A percentile compares a stretch with the other conserved stretches of the same genome.
Conservation (phyloP, 1,140 invertebrate genomes). For the Maconellicoccus hirsutus region DNA sequence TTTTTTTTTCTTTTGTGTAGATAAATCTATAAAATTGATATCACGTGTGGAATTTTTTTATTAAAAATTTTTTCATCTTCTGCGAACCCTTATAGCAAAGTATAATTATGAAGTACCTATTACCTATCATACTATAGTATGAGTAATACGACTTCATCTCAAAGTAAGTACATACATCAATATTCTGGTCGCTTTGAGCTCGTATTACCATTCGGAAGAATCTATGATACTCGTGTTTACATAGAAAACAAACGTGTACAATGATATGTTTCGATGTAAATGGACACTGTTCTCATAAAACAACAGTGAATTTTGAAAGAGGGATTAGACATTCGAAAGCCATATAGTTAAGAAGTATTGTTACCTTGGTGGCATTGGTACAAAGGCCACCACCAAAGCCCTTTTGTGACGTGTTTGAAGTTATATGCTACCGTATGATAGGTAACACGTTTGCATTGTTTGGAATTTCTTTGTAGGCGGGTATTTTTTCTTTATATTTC, state of each 20-base stretch:
- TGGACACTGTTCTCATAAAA: background rate
- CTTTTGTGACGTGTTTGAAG: slow-evolving; percentile 22
- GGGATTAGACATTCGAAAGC: slow-evolving; percentile 11
- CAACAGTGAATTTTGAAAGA: background rate
- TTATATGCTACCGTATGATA: slow-evolving; percentile 18
- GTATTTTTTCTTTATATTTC: slow-evolving; percentile 13
- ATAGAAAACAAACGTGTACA: too few relatives aligned
- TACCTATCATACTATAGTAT: too few relatives aligned
- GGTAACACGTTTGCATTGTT: slow-evolving; percentile 21
- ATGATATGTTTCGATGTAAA: background rate
- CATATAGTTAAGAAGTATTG: slow-evolving; percentile 20
- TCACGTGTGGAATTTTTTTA: background rate
- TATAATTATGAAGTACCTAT: too few relatives aligned
- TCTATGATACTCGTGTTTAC: too few relatives aligned
- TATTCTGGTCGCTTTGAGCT: too few relatives aligned
- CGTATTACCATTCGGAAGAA: too few relatives aligned
- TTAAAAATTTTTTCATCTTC: background rate
- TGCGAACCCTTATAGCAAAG: too few relatives aligned
- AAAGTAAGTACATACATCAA: too few relatives aligned
- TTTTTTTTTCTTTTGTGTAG: background rate
- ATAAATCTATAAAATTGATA: background rate
- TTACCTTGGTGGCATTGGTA: slow-evolving; percentile 18
- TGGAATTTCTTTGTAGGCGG: slow-evolving; percentile 20
- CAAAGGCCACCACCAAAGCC: slow-evolving; percentile 21
- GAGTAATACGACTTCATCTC: too few relatives aligned